These are phyloP conservation scores for Venturia canescens DNA, from an alignment of 1,140 invertebrate genomes.

Conservation along the genomic window DNA sequence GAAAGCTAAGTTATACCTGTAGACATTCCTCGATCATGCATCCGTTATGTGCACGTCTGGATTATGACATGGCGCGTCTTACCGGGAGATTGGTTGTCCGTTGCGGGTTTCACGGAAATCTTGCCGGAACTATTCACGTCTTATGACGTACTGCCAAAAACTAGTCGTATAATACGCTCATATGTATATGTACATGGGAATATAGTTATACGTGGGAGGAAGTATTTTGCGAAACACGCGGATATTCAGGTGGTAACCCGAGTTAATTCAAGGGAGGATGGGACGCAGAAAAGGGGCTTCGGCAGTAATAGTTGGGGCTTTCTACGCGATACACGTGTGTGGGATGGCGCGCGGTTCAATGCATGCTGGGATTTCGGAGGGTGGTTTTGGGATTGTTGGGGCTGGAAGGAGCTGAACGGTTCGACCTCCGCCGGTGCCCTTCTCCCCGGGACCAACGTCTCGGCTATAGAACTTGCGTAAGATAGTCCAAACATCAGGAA, in stretches of 20 bases:
- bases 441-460: slow-evolving; percentile 14
- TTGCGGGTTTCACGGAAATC: slow-evolving; percentile 48
- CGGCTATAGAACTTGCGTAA: slow-evolving; percentile 59
- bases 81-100: slow-evolving; percentile 54
- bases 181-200: background rate
- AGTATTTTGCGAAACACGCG: background rate
- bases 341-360: slow-evolving; percentile 1
- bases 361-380: slow-evolving; percentile 1
- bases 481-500: slow-evolving; percentile 64
- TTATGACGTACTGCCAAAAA: slow-evolving; percentile 10
- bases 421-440: slow-evolving; percentile 6
- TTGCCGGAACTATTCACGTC: slow-evolving; percentile 50
- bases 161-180: slow-evolving; percentile 2
- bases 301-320: background rate
- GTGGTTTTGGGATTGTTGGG: slow-evolving; percentile 21
- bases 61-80: slow-evolving; percentile 27
- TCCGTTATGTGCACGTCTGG: background rate
- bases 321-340: background rate
- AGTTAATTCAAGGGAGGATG: slow-evolving; percentile 39
- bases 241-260: background rate
- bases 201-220: background rate
- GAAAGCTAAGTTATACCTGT: background rate
- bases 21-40: background rate
- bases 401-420: slow-evolving; percentile 2
- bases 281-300: slow-evolving; percentile 21